phyloP scores from a whole-genome alignment of 2,113 vertebrate genomes.

The Nematolebias whitei region DNA sequence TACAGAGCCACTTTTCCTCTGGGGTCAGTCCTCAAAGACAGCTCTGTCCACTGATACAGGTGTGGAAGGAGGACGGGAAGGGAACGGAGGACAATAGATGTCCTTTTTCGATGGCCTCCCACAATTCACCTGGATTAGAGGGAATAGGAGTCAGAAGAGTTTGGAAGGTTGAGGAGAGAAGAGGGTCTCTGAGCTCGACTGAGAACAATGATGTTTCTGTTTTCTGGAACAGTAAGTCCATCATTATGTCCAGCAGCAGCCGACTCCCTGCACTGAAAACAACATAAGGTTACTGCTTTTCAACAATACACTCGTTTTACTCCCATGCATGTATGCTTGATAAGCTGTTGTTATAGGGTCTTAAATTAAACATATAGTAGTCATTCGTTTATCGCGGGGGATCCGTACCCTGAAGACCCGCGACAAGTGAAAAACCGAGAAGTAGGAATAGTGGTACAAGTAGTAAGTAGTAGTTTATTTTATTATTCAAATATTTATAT shows the following conservation, averaged over 20 bases:
- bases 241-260: constrained; percentile 48
- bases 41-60: constrained; percentile 66
- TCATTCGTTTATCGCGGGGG: no score
- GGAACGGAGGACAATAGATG: constrained; percentile 52
- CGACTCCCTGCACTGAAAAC: constrained; percentile 37
- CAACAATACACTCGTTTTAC: constrained; percentile 4
- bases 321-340: neutral
- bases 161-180: constrained; percentile 22
- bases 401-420: no score
- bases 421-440: no score
- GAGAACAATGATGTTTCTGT: constrained; percentile 70
- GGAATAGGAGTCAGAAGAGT: constrained; percentile 1
- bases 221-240: constrained; percentile 38
- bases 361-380: neutral
- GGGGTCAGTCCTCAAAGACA: constrained; percentile 61
- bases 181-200: constrained; percentile 32
- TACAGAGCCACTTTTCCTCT: constrained; percentile 56
- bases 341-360: neutral
- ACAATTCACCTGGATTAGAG: constrained; percentile 62
- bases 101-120: constrained; percentile 58
- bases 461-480: no score
- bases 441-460: no score
- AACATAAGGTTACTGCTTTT: constrained; percentile 16
- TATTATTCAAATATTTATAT: no score
- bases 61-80: constrained; percentile 13